phyloP scores from a whole-genome alignment of 2,797 vertebrate genomes.

The Acomys russatus region DNA sequence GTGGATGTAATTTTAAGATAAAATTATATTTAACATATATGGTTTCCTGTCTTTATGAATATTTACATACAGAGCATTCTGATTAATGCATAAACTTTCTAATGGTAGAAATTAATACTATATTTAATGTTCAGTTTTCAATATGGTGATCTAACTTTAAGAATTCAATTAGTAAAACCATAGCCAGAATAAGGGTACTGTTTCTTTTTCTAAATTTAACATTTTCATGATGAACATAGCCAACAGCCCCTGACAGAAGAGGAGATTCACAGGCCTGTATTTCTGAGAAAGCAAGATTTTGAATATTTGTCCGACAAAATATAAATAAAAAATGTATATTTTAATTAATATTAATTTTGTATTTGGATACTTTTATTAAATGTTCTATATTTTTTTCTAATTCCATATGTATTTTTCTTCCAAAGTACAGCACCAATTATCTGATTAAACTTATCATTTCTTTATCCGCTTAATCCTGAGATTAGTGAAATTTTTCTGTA shows the following conservation, averaged over 20 bases:
- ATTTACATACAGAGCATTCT: neutral
- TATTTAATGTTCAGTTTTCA: slow-evolving; percentile 33
- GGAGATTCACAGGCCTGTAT: neutral
- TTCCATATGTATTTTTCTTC: neutral
- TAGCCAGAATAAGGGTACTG: neutral
- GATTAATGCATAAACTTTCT: neutral
- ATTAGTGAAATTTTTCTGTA: neutral
- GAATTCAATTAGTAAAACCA: neutral
- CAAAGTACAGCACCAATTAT: neutral
- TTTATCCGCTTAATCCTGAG: neutral
- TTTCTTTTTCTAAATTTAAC: neutral
- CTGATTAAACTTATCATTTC: neutral
- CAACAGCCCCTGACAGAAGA: too few species aligned
- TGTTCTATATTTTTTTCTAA: neutral
- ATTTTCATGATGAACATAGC: neutral
- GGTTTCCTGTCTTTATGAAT: neutral
- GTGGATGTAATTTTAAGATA: neutral
- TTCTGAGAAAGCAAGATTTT: neutral
- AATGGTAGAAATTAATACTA: neutral
- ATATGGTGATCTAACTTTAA: neutral
- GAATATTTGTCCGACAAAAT: neutral
- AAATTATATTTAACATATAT: neutral
- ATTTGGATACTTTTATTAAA: neutral
- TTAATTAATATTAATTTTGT: neutral
- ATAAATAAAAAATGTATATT: neutral